phyloP scores from a whole-genome alignment of 2,888 invertebrate genomes.

The Seladonia tumulorum region DNA sequence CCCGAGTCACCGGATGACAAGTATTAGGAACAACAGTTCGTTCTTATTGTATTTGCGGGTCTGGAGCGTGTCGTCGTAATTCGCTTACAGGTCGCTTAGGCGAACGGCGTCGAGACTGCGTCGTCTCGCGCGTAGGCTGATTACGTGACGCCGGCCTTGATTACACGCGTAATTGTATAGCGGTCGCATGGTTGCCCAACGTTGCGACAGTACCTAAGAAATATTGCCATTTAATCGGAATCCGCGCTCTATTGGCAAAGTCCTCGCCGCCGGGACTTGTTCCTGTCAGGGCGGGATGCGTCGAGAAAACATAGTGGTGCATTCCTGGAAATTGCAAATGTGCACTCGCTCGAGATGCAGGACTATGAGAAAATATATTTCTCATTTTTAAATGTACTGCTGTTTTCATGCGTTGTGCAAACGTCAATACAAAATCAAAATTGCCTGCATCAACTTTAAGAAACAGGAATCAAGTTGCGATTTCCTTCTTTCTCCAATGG shows the following conservation, averaged over 20 bases:
- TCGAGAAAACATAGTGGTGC: background rate
- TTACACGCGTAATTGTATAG: constrained; percentile 49
- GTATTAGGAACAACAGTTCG: constrained; percentile 38
- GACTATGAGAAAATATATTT: background rate
- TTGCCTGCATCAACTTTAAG: too few relatives aligned
- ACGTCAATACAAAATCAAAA: too few relatives aligned
- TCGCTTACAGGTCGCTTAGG: constrained; percentile 32
- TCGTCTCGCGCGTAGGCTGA: constrained; percentile 42
- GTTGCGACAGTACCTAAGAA: constrained; percentile 2
- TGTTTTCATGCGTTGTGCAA: background rate
- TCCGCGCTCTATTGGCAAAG: background rate
- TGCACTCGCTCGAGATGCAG: background rate
- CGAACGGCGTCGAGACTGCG: background rate
- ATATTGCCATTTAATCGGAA: background rate
- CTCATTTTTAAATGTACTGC: background rate
- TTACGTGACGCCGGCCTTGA: constrained; percentile 64
- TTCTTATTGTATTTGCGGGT: constrained; percentile 40
- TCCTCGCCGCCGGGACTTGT: background rate
- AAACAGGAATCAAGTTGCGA: too few relatives aligned
- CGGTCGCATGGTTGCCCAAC: constrained; percentile 31
- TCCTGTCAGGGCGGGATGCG: background rate
- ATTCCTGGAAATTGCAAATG: background rate
- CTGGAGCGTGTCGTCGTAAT: constrained; percentile 23
- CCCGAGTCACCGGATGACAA: background rate
- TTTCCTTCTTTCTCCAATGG: too few relatives aligned